Conservation (phyloP, 35 echinoderm and acorn worm species). For the Lytechinus pictus region DNA sequence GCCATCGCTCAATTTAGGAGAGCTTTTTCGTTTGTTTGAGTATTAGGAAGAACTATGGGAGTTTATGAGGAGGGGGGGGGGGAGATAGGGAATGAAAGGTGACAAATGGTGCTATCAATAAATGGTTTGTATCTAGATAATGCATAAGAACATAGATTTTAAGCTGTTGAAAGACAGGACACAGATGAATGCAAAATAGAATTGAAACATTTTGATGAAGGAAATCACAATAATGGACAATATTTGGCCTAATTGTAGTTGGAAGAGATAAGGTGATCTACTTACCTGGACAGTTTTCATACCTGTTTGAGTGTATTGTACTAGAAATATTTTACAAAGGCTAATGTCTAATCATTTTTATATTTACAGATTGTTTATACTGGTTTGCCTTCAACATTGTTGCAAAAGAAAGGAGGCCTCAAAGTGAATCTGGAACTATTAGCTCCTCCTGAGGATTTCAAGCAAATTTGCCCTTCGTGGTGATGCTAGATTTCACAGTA, state of each 20-base stretch:
- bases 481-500: background rate
- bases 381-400: background rate
- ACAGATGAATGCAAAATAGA: background rate
- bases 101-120: background rate
- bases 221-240: too few relatives aligned
- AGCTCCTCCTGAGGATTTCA: background rate
- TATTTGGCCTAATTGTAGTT: too few relatives aligned
- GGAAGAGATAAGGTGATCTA: too few relatives aligned
- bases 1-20: constrained; percentile 30
- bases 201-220: background rate
- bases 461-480: background rate
- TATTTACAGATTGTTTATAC: background rate
- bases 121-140: background rate
- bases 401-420: background rate
- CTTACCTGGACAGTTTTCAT: too few relatives aligned
- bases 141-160: background rate
- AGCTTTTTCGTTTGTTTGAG: background rate
- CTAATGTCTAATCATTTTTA: background rate
- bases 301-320: too few relatives aligned
- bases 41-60: background rate
- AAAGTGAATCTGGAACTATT: background rate
- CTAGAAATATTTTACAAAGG: background rate
- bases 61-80: background rate
- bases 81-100: background rate
- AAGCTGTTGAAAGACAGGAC: background rate